Evolutionary conservation across 2,888 invertebrate species (phyloP).

Genomic region (Fragum sueziense): DNA sequence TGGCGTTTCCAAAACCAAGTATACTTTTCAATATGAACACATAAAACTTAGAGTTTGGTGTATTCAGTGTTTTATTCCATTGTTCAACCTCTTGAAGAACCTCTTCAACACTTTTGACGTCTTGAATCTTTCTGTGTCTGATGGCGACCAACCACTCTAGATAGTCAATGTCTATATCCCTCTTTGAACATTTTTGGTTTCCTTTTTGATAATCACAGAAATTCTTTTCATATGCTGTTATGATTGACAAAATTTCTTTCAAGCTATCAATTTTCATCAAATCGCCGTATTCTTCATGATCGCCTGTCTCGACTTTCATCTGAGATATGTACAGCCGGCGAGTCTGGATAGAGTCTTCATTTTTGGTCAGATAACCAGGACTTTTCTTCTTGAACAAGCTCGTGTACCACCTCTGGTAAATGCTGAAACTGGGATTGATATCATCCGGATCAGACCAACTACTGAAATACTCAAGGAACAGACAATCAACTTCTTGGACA

Average conservation of each 20-base stretch:
- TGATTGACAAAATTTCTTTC: constrained; percentile 43
- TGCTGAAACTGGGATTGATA: constrained; percentile 23
- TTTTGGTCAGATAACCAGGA: neutral
- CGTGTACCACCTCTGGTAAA: constrained; percentile 42
- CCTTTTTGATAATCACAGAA: constrained; percentile 29
- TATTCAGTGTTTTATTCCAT: constrained; percentile 44
- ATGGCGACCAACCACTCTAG: constrained; percentile 60
- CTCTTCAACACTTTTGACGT: constrained; percentile 35
- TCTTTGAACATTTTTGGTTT: constrained; percentile 8
- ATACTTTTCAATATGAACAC: constrained; percentile 57
- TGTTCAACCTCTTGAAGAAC: constrained; percentile 46
- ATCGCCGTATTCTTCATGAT: constrained; percentile 4
- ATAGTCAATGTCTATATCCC: constrained; percentile 51
- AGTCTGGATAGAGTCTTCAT: constrained; percentile 30
- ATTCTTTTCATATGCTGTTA: constrained; percentile 49
- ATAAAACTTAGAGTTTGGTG: constrained; percentile 54
- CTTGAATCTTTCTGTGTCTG: constrained; percentile 27
- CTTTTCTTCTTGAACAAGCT: constrained; percentile 40
- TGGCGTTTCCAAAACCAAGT: constrained; percentile 49
- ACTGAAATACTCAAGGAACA: constrained; percentile 54
- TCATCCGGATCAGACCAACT: constrained; percentile 36
- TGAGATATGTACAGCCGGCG: constrained; percentile 49
- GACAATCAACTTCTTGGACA: constrained; percentile 36
- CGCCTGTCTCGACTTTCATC: constrained; percentile 45
- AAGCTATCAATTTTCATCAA: constrained; percentile 36